Conservation (phyloP, 2,113 vertebrate species). For the Sphaerodactylus townsendi region DNA sequence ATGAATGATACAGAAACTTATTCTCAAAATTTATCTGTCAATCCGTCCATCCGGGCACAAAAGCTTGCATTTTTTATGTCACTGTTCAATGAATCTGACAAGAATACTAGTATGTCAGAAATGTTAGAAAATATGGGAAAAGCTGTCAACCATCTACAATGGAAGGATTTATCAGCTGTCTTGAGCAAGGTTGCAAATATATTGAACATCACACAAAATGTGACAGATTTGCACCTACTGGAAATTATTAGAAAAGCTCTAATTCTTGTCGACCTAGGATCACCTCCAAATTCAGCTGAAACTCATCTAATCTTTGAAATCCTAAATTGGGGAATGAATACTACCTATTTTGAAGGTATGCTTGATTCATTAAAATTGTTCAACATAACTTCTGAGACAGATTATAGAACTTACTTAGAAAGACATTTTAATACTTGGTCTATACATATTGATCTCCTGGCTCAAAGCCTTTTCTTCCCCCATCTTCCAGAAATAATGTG, state of each 20-base stretch:
- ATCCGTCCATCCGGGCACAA: not conserved
- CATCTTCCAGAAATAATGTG: slow-evolving; percentile 55
- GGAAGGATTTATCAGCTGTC: not conserved
- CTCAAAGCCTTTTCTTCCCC: not conserved
- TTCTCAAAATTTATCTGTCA: not conserved
- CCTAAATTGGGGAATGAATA: not conserved
- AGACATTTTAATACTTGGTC: not conserved
- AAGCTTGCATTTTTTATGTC: not conserved
- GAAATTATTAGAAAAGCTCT: slow-evolving; percentile 9
- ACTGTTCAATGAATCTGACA: not conserved
- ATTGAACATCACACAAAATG: not conserved
- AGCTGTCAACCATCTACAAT: not conserved
- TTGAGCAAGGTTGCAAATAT: not conserved
- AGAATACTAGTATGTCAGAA: slow-evolving; percentile 3
- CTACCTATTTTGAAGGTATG: not conserved
- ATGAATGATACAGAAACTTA: not conserved
- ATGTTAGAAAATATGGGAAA: not conserved
- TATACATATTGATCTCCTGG: not conserved
- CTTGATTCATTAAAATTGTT: not conserved
- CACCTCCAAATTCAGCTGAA: not conserved
- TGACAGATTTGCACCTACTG: slow-evolving; percentile 15
- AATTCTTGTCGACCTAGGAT: not conserved
- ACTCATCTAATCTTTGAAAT: not conserved
- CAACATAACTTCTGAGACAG: slow-evolving; percentile 10
- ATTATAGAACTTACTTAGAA: not conserved